Conservation (phyloP, 2,797 vertebrate genomes). For the Psittacula derbiana region DNA sequence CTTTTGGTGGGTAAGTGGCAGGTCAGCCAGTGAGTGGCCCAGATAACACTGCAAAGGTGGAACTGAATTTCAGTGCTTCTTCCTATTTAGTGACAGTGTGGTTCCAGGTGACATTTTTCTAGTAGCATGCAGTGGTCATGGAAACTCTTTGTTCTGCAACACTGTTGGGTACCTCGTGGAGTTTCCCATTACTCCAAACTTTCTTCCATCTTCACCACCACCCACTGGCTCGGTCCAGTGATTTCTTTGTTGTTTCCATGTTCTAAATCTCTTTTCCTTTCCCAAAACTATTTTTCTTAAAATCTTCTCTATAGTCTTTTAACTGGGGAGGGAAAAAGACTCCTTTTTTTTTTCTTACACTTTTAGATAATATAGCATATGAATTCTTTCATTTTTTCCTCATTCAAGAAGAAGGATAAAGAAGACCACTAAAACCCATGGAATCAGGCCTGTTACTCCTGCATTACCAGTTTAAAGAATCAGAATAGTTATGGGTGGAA, state of each 20-base stretch:
- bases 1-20: background rate
- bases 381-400: background rate
- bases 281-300: background rate
- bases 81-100: background rate
- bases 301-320: background rate
- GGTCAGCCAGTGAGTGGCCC: fast-evolving
- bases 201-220: background rate
- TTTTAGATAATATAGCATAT: background rate
- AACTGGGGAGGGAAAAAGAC: background rate
- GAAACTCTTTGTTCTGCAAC: background rate
- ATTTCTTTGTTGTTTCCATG: background rate
- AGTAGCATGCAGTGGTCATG: background rate
- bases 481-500: background rate
- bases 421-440: background rate
- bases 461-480: background rate
- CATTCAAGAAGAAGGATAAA: background rate
- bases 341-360: background rate
- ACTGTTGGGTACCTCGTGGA: background rate
- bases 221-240: background rate
- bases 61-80: background rate
- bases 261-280: background rate
- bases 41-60: background rate
- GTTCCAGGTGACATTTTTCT: background rate
- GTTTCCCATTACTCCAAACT: background rate
- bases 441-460: background rate